Evolutionary conservation across 2,888 invertebrate species (phyloP), one percentile per base, ranked within the genome.

Genomic region (Tiphia femorata): DNA sequence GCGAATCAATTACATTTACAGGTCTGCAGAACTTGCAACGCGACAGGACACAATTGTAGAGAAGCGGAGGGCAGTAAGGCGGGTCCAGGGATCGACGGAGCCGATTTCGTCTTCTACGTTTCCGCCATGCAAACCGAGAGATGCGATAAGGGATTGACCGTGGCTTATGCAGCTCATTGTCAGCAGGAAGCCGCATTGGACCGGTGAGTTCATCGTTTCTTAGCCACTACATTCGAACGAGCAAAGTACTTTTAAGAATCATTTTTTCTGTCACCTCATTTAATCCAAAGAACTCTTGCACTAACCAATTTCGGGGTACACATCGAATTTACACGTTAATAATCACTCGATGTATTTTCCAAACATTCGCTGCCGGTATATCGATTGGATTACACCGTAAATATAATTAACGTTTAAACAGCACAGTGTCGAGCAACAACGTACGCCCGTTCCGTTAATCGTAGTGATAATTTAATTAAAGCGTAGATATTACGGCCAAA

Each of bases 111-210:
- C 1, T 91, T 99, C 67, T 99, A 98, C 84, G 96, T 99, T 5
- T 97, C 97, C 3, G 97, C 98, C 0, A 90, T 95, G 78, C 93
- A 96, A 82, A 96, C 97, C 0, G 92, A 93, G 72, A 86, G 97
- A n/a, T 99, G 99, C 82, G 90, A 91, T 62, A 91, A 94, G 69
- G 94, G 94, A 0, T 86, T 93, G 61, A 97, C 98, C 0, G 96
- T 98, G 1, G 98, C 98, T 0, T 98, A 98, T 84, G 98, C 98
- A 0, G 97, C 98, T 0, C 98, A 99, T 83, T 99, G 99, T 76
- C 98, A 99, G 81, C 97, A 97, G 82, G 98, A 99, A 84, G 89
- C 92, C 0, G 92, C 92, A 0, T 85, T 97, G 27, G 98, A 99
- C 85, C 88, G 94, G 93, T 93, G 75, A 74, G 70, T 25, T 35